Percentiles rank a stretch among this genome's conserved stretches.
phyloP scores from a whole-genome alignment of 2,113 vertebrate genomes.

The Egretta garzetta region DNA sequence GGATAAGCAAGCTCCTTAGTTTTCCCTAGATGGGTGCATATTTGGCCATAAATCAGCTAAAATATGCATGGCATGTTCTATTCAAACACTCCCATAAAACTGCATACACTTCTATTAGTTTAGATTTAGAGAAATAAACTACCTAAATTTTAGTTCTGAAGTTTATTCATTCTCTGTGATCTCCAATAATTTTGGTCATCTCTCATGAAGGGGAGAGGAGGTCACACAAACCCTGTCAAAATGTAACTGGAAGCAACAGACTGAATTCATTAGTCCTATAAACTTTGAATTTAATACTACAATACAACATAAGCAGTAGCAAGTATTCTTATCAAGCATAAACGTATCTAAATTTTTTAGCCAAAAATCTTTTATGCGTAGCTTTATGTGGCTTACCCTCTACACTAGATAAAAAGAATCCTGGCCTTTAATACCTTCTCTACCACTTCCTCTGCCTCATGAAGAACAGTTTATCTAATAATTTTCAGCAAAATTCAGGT shows the following conservation, averaged over 20 bases:
- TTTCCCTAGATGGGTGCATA: not conserved
- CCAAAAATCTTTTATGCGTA: not conserved
- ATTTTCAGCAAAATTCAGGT: not conserved
- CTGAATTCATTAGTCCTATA: not conserved
- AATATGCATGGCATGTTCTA: not conserved
- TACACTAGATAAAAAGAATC: not conserved
- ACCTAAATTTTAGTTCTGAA: not conserved
- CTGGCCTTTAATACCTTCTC: not conserved
- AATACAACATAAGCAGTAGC: not conserved
- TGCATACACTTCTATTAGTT: not conserved
- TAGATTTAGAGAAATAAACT: not conserved
- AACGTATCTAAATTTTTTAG: not conserved
- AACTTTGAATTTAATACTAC: not conserved
- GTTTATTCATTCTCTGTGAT: not conserved
- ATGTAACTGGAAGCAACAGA: not conserved
- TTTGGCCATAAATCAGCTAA: not conserved
- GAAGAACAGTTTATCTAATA: not conserved
- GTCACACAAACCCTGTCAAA: not conserved
- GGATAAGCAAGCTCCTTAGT: not conserved
- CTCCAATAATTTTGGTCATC: not conserved
- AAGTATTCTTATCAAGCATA: not conserved
- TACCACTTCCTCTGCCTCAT: not conserved
- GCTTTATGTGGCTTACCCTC: not conserved
- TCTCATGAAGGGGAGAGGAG: not conserved
- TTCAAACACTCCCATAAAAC: not conserved